Evolutionary conservation across 2,888 invertebrate genomes (phyloP).

Genomic region (Brachycybe producta): DNA sequence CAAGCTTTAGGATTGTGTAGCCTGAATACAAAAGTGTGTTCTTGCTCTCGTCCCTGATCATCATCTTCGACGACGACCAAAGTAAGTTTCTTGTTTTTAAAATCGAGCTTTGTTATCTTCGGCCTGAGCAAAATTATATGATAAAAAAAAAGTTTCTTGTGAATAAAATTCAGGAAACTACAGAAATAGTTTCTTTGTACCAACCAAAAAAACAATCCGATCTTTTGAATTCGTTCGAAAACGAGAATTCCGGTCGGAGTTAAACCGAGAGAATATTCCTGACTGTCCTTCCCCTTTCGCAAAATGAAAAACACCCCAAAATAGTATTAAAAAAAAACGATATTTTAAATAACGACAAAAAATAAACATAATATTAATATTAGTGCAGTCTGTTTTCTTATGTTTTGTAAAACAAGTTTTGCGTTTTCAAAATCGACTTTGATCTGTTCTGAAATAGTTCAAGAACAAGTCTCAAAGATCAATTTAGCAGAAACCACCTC

Average conservation of each 20-base stretch:
- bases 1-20: slow-evolving; percentile 94
- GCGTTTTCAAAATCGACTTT: too few species aligned
- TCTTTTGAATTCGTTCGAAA: slow-evolving; percentile 91
- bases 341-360: too few species aligned
- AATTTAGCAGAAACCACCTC: too few species aligned
- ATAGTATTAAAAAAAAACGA: slow-evolving; percentile 7
- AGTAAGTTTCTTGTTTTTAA: slow-evolving; percentile 93
- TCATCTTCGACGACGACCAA: slow-evolving; percentile 97
- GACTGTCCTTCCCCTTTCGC: slow-evolving; percentile 75
- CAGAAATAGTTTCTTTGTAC: slow-evolving; percentile 8
- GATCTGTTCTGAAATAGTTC: too few species aligned
- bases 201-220: slow-evolving; percentile 91
- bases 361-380: too few species aligned
- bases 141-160: slow-evolving; percentile 5
- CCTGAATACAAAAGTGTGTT: slow-evolving; percentile 95
- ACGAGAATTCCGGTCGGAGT: slow-evolving; percentile 98
- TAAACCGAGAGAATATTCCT: slow-evolving; percentile 87
- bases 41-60: slow-evolving; percentile 89
- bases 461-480: too few species aligned
- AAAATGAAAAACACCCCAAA: not conserved
- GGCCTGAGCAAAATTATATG: slow-evolving; percentile 45
- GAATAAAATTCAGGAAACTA: not conserved
- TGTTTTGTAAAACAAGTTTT: too few species aligned
- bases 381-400: too few species aligned
- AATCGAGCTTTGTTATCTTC: slow-evolving; percentile 93